These are phyloP conservation scores for Drosophila tsacasi DNA, from an alignment of 1,140 invertebrate genomes.

Conservation along the genomic window DNA sequence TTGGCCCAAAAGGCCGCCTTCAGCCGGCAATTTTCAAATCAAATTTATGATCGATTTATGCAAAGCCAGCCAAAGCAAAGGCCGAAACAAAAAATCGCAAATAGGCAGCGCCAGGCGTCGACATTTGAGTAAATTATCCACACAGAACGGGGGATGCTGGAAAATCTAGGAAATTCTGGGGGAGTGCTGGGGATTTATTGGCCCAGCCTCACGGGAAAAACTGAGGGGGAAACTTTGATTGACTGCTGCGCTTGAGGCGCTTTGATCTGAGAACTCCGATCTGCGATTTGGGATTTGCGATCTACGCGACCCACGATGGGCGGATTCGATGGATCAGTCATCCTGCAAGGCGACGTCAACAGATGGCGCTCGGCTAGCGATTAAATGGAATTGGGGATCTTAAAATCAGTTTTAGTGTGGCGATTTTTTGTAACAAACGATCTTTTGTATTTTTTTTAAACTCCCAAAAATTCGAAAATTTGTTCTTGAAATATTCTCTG, in stretches of 20 bases:
- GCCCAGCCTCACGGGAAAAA: slow-evolving; percentile 34
- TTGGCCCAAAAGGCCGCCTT: slow-evolving; percentile 32
- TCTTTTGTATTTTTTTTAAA: too few species aligned
- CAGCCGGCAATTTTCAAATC: slow-evolving; percentile 74
- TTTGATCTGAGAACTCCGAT: slow-evolving; percentile 62
- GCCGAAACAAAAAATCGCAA: slow-evolving; percentile 41
- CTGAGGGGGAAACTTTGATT: slow-evolving; percentile 55
- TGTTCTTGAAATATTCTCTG: too few species aligned
- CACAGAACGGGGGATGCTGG: not conserved
- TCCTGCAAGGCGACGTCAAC: slow-evolving; percentile 46
- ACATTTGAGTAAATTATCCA: slow-evolving; percentile 75
- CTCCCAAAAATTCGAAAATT: too few species aligned
- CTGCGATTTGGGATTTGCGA: slow-evolving; percentile 44
- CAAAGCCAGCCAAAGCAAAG: slow-evolving; percentile 54
- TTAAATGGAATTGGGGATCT: slow-evolving; percentile 28
- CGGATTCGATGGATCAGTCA: slow-evolving; percentile 41
- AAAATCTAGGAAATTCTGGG: slow-evolving; percentile 7
- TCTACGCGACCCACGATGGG: slow-evolving; percentile 10
- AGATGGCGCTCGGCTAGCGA: slow-evolving; percentile 65
- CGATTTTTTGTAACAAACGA: not conserved
- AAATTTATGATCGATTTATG: slow-evolving; percentile 83
- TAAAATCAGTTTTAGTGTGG: not conserved
- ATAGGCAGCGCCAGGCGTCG: slow-evolving; percentile 72
- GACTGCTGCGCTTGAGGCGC: slow-evolving; percentile 78
- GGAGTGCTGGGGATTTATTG: slow-evolving; percentile 58